Evolutionary conservation across 2,113 vertebrate genomes (phyloP).

Genomic region (Sakesphorus luctuosus): DNA sequence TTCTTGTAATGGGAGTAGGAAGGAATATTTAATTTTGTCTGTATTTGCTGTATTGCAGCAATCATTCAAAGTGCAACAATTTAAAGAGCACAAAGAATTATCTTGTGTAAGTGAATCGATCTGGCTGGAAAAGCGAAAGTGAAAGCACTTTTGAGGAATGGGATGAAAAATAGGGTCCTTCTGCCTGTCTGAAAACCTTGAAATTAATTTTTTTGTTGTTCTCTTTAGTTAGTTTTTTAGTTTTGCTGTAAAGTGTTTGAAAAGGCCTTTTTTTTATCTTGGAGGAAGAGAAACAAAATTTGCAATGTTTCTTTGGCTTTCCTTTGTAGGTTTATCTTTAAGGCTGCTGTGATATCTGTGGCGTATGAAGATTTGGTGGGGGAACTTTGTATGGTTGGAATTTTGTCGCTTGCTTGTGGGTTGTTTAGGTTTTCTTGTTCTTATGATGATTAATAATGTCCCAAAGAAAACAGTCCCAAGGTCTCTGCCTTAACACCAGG

Average conservation of each 20-base stretch:
- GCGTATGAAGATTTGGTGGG: fast-evolving
- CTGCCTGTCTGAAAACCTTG: not conserved
- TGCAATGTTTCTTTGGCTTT: not conserved
- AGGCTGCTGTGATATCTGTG: not conserved
- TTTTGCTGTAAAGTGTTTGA: not conserved
- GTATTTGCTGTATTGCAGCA: not conserved
- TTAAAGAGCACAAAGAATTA: not conserved
- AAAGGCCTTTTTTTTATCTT: not conserved
- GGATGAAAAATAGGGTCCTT: not conserved
- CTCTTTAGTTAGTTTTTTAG: not conserved
- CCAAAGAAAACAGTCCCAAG: not conserved
- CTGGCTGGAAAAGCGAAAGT: not conserved
- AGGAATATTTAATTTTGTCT: not conserved
- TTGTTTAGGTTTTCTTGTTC: not conserved
- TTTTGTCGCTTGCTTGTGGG: not conserved
- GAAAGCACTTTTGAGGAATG: not conserved
- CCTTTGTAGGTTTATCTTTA: not conserved
- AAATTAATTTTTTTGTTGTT: not conserved
- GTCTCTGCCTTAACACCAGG: not conserved
- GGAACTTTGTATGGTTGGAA: fast-evolving
- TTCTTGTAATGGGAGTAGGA: not conserved
- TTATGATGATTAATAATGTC: not conserved
- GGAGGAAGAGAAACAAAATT: fast-evolving
- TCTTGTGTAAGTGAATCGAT: not conserved
- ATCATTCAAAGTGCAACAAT: not conserved